Percentiles rank a stretch among this genome's conserved stretches.
These are phyloP conservation scores for Pseudomyrmex dendroicus DNA, from an alignment of 1,140 invertebrate species.

Conservation along the genomic window DNA sequence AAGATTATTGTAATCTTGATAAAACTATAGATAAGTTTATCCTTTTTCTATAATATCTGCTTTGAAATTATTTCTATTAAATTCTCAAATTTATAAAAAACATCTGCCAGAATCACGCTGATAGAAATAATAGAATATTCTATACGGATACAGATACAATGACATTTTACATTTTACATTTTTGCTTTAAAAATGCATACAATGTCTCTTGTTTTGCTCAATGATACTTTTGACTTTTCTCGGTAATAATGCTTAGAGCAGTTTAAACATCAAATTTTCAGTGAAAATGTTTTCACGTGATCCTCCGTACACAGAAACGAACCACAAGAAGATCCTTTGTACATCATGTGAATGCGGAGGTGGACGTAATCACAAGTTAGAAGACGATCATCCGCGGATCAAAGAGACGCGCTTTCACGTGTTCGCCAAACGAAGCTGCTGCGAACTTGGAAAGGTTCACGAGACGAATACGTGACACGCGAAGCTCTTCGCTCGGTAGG, in stretches of 20 bases:
- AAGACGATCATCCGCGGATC: slow-evolving; percentile 54
- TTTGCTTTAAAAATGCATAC: not conserved
- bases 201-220: not conserved
- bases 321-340: slow-evolving; percentile 24
- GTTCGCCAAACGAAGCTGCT: slow-evolving; percentile 39
- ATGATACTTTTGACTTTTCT: not conserved
- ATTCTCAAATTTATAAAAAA: not conserved
- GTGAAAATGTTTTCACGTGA: not conserved
- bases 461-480: slow-evolving; percentile 47
- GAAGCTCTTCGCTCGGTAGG: slow-evolving; percentile 6
- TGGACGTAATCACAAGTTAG: slow-evolving; percentile 46
- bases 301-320: not conserved
- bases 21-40: not conserved
- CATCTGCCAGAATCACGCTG: not conserved
- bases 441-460: slow-evolving; percentile 44
- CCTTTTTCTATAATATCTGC: not conserved
- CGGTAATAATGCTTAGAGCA: not conserved
- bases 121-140: not conserved
- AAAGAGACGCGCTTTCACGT: slow-evolving; percentile 51
- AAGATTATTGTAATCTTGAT: slow-evolving; percentile 2
- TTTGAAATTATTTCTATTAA: not conserved
- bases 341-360: slow-evolving; percentile 17
- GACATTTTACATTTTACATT: not conserved
- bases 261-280: not conserved
- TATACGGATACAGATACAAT: not conserved